Evolutionary conservation across 2,113 vertebrate species (phyloP).

Genomic region (Corapipo altera): DNA sequence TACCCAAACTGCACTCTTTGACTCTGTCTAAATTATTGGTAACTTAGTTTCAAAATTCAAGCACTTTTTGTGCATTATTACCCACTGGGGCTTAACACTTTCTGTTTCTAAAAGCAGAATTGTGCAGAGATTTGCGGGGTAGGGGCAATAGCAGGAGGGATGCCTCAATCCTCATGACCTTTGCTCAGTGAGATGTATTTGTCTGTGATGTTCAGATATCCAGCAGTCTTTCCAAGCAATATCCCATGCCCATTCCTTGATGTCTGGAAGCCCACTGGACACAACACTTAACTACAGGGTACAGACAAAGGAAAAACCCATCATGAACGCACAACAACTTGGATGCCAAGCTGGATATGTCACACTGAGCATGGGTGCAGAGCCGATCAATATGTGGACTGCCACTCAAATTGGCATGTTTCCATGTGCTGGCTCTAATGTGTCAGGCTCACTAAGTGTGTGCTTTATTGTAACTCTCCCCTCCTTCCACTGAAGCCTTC

Average conservation of each 20-base stretch:
- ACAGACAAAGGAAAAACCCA: not conserved
- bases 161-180: not conserved
- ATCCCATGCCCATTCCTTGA: not conserved
- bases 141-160: not conserved
- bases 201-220: not conserved
- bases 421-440: rapidly evolving
- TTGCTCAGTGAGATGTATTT: not conserved
- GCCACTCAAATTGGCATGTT: rapidly evolving
- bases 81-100: not conserved
- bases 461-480: not conserved
- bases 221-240: not conserved
- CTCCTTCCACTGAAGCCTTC: not conserved
- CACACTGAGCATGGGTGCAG: not conserved
- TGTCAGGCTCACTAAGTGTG: rapidly evolving
- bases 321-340: not conserved
- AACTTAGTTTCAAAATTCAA: not conserved
- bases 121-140: rapidly evolving
- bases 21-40: slow-evolving; percentile 21
- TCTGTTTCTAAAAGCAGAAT: not conserved
- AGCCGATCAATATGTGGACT: not conserved
- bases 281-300: not conserved
- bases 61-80: not conserved
- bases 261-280: not conserved
- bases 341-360: not conserved
- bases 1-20: not conserved